Evolutionary conservation across 2,113 vertebrate genomes (phyloP).

Genomic region (Apteryx mantelli): DNA sequence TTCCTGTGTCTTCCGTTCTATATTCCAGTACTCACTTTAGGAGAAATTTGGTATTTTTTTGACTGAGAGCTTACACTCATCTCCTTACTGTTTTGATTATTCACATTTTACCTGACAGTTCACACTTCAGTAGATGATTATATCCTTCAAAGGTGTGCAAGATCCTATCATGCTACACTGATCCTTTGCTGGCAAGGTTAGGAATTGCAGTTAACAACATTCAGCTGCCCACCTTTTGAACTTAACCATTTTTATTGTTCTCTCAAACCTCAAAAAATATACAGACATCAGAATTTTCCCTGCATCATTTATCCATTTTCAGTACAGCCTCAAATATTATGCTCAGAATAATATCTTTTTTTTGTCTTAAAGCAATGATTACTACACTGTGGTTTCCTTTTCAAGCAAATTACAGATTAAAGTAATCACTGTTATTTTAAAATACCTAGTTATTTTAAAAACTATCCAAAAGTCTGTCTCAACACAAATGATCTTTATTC

Average conservation of each 20-base stretch:
- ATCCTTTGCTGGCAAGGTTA: neutral
- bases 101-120: neutral
- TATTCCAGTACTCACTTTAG: neutral
- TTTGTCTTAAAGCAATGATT: neutral
- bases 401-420: neutral
- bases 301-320: neutral
- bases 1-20: neutral
- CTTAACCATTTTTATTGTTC: neutral
- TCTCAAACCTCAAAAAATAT: neutral
- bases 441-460: neutral
- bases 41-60: neutral
- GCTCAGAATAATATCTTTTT: neutral
- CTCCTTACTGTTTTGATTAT: neutral
- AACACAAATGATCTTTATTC: neutral
- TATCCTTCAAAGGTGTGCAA: neutral
- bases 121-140: fast-evolving
- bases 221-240: neutral
- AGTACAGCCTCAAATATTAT: neutral
- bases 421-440: neutral
- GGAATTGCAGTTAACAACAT: neutral
- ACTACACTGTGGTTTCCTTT: neutral
- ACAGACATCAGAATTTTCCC: neutral
- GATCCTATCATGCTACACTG: neutral
- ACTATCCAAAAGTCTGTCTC: neutral
- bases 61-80: neutral